A percentile compares a stretch with the other conserved stretches of the same genome.
Evolutionary conservation across 1,140 invertebrate genomes (phyloP).

Genomic region (Drosophila kanapiae): DNA sequence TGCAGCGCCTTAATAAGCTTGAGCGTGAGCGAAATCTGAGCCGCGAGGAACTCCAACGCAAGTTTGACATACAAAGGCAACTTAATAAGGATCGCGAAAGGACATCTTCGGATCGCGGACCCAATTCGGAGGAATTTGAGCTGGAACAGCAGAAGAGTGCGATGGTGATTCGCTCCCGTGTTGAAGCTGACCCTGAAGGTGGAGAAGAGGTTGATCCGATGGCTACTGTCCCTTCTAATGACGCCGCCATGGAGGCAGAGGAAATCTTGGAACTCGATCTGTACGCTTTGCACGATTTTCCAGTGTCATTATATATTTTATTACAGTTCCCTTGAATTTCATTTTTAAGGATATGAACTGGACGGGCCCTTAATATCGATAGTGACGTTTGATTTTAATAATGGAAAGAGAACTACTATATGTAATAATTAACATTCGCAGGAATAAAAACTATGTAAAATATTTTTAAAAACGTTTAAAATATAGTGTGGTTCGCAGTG

Average conservation of each 20-base stretch:
- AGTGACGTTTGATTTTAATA: too few species aligned
- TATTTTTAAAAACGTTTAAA: too few species aligned
- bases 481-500: too few species aligned
- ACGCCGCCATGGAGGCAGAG: not conserved
- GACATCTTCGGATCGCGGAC: not conserved
- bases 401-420: too few species aligned
- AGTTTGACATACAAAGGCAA: constrained; percentile 18
- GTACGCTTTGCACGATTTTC: constrained; percentile 44
- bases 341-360: constrained; percentile 19
- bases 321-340: constrained; percentile 10
- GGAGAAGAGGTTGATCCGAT: not conserved
- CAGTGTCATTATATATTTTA: not conserved
- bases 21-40: constrained; percentile 89
- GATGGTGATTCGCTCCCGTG: constrained; percentile 5
- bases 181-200: not conserved
- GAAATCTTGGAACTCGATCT: constrained; percentile 16
- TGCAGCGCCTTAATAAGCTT: constrained; percentile 96
- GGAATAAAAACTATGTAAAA: too few species aligned
- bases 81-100: constrained; percentile 6
- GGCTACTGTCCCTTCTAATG: too few species aligned
- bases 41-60: constrained; percentile 14
- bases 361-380: not conserved
- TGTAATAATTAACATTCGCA: too few species aligned
- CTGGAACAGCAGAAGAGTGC: constrained; percentile 40
- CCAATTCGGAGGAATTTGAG: constrained; percentile 14